phyloP scores from a whole-genome alignment of 2,113 vertebrate genomes.

The Lepus timidus region DNA sequence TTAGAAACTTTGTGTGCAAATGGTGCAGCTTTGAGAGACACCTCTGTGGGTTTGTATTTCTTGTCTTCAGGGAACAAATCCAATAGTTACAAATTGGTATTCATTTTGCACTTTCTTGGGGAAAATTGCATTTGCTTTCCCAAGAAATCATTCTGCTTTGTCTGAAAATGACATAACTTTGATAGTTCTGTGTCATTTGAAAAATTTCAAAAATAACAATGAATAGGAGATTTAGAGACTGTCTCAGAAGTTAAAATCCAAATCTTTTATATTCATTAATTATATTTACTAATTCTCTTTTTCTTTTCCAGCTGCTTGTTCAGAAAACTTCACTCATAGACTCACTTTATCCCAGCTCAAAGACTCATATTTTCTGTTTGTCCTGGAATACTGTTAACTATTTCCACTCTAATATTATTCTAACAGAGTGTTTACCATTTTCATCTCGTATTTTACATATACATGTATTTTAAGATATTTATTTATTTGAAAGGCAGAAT shows the following conservation, averaged over 20 bases:
- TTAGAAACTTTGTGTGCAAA: neutral
- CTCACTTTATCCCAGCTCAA: neutral
- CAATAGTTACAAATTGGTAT: neutral
- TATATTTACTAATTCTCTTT: neutral
- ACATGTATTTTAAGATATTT: no score
- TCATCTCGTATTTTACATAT: neutral
- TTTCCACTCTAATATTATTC: neutral
- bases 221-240: neutral
- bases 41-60: neutral
- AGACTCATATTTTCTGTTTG: neutral
- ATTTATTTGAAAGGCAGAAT: no score
- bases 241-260: neutral
- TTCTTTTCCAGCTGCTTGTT: neutral
- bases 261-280: neutral
- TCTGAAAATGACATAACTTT: slow-evolving; percentile 6
- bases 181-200: neutral
- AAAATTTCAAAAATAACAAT: neutral
- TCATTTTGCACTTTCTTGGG: neutral
- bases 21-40: neutral
- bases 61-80: neutral
- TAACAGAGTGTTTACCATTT: slow-evolving; percentile 24
- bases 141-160: neutral
- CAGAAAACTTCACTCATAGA: neutral
- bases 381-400: neutral
- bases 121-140: neutral